These are phyloP conservation scores for Melolontha melolontha DNA, from an alignment of 2,888 invertebrate genomes.

Conservation along the genomic window DNA sequence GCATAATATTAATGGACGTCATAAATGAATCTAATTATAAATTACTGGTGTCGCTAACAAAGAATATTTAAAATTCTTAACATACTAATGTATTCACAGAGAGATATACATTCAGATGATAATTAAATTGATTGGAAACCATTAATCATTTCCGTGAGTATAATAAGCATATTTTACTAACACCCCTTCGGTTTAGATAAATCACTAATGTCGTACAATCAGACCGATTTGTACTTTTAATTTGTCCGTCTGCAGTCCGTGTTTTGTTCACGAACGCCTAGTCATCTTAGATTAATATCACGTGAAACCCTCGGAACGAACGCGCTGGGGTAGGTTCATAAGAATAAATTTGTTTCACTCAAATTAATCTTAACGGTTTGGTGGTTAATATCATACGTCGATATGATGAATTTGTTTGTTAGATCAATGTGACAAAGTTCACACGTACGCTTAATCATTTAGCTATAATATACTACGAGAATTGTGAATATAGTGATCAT, in stretches of 20 bases:
- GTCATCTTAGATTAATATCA: slow-evolving; percentile 38
- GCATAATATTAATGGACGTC: slow-evolving; percentile 14
- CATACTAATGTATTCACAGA: slow-evolving; percentile 1
- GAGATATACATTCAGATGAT: slow-evolving; percentile 34
- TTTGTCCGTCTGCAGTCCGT: slow-evolving; percentile 38
- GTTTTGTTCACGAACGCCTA: slow-evolving; percentile 38
- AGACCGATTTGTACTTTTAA: slow-evolving; percentile 43
- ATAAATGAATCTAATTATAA: slow-evolving; percentile 18
- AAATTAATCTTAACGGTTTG: slow-evolving; percentile 40
- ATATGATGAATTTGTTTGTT: slow-evolving; percentile 32
- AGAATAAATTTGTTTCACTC: slow-evolving; percentile 38
- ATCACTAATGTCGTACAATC: slow-evolving; percentile 41
- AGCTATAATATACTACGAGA: too few relatives aligned
- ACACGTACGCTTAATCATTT: too few relatives aligned
- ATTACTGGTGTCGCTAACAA: slow-evolving; percentile 10
- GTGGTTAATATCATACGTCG: slow-evolving; percentile 24
- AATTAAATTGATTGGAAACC: slow-evolving; percentile 41
- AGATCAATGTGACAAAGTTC: slow-evolving; percentile 9
- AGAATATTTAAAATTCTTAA: slow-evolving; percentile 18
- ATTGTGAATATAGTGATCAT: too few relatives aligned
- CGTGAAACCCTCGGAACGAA: slow-evolving; percentile 13
- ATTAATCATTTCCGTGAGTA: slow-evolving; percentile 38
- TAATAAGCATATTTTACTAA: slow-evolving; percentile 39
- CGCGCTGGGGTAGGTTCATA: slow-evolving; percentile 13
- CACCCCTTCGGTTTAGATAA: slow-evolving; percentile 42